Base-by-base conservation (phyloP, 2,888 invertebrate genomes). In the Stratiomys singularior region DNA sequence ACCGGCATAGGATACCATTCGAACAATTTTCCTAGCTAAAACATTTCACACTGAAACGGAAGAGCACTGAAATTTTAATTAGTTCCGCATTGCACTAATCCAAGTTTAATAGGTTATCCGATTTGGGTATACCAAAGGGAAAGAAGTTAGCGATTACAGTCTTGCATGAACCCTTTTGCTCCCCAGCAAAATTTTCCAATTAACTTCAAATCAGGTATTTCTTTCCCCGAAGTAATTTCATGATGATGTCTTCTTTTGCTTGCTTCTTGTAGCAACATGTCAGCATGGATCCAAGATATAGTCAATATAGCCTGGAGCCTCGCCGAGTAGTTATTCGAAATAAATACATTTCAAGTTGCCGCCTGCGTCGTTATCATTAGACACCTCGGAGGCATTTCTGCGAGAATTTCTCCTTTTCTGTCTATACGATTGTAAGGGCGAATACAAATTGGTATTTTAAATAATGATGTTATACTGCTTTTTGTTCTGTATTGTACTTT, bases 41-140 rank as follows among this genome's bases (percentile, higher is more conserved):
- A 28, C 30, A 30, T 64, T 28, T 30, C 21, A 47, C 25, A 25
- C 69, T 7, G 47, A 25, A 74, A 52, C 44, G 44, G 74, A 44
- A 37, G 44, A 74, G 56, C 60, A 79, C 66, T 79, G 47, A 77
- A 79, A 77, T 79, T 79, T 79, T 79, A 79, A 79, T 79, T 79
- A 79, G 79, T 63, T 79, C 74, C 69, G 79, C 77, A 77, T 27
- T 74, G n/a, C 76, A 63, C 79, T 77, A 79, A 77, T 79, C 77
- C 76, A 79, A 79, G 67, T 79, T 79, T 79, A 79, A 79, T 79
- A 77, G 79, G 77, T 64, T 79, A 76, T 77, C 69, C 77, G 77
- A 79, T 77, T 79, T 76, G 23, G 74, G 58, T 74, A 44, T 60
- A 44, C 77, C 77, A 21, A 56, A 71, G 56, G 27, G 52, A 63